phyloP scores from a whole-genome alignment of 2,797 vertebrate genomes.

The Ambastaia sidthimunki region DNA sequence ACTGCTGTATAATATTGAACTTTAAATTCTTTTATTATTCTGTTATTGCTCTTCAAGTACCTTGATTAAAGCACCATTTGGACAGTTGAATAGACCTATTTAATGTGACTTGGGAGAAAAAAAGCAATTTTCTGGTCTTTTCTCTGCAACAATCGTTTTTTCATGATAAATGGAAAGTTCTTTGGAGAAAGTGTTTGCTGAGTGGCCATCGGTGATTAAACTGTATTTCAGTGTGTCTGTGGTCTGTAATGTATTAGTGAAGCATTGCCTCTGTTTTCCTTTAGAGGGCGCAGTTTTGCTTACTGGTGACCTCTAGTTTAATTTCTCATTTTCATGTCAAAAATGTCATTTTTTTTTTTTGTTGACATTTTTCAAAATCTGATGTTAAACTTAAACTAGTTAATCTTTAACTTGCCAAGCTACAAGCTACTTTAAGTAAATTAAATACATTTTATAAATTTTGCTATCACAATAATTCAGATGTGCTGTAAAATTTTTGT shows the following conservation, averaged over 20 bases:
- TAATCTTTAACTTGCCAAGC: no score
- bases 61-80: slow-evolving; percentile 44
- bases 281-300: slow-evolving; percentile 69
- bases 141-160: slow-evolving; percentile 26
- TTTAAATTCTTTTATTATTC: slow-evolving; percentile 41
- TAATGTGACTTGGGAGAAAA: slow-evolving; percentile 30
- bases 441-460: no score
- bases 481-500: no score
- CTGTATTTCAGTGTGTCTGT: slow-evolving; percentile 4
- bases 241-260: slow-evolving; percentile 27
- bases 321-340: not conserved
- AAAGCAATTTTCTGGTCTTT: slow-evolving; percentile 38
- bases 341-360: not conserved
- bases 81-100: slow-evolving; percentile 46
- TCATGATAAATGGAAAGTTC: slow-evolving; percentile 44
- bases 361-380: not conserved
- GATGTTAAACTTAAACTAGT: no score
- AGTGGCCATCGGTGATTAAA: slow-evolving; percentile 37
- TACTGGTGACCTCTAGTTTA: not conserved
- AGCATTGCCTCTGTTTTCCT: slow-evolving; percentile 53
- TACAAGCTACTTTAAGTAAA: no score
- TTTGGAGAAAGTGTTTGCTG: slow-evolving; percentile 17
- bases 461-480: no score
- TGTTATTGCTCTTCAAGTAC: slow-evolving; percentile 30
- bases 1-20: slow-evolving; percentile 25